A percentile compares a stretch with the other conserved stretches of the same genome.
phyloP scores from a whole-genome alignment of 2,113 vertebrate genomes.

The Telmatochromis brachygnathus region DNA sequence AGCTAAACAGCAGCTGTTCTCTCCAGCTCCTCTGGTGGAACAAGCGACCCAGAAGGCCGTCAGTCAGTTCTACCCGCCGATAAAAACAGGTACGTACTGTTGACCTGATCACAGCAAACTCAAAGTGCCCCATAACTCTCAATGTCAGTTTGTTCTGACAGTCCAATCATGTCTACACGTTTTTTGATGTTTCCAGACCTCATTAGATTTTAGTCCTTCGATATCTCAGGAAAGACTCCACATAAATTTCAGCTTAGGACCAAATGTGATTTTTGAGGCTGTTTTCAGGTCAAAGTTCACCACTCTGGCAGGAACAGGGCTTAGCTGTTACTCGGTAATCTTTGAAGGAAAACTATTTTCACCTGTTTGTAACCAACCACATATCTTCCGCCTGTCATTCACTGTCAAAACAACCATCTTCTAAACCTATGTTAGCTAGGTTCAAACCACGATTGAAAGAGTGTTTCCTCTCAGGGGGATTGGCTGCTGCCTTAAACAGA shows the following conservation, averaged over 20 bases:
- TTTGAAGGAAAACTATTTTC: background rate
- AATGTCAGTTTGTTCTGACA: background rate
- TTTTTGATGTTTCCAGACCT: background rate
- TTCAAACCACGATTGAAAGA: background rate
- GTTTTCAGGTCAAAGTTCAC: background rate
- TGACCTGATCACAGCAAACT: background rate
- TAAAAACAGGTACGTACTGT: background rate
- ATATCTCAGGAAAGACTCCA: background rate
- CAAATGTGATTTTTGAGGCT: background rate
- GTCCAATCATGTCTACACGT: accelerated
- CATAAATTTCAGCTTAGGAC: background rate
- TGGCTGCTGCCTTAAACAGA: background rate
- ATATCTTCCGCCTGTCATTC: background rate
- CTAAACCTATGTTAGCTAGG: background rate
- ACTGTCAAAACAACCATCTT: background rate
- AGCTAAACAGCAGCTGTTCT: background rate
- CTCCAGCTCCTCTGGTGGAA: constrained; percentile 30
- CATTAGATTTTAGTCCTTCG: background rate
- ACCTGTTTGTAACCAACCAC: background rate
- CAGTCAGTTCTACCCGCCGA: constrained; percentile 8
- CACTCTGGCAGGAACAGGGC: background rate
- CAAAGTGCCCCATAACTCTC: background rate
- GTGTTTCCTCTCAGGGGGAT: background rate
- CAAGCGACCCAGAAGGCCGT: background rate
- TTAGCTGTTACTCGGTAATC: background rate